Conservation (phyloP, 2,888 invertebrate species). For the Helicoverpa assulta region DNA sequence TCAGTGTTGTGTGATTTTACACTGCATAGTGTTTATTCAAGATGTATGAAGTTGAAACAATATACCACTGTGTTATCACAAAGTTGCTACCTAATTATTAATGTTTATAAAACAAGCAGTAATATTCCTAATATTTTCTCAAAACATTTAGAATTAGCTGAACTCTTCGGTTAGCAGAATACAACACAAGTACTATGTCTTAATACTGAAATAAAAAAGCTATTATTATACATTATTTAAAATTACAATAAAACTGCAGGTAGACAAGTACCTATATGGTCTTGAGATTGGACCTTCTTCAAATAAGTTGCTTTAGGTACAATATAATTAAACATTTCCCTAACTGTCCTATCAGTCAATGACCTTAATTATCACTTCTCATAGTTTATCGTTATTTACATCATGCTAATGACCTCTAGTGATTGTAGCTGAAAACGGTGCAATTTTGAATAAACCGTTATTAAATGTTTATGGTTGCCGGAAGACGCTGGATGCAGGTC, state of each 20-base stretch:
- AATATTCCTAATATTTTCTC: background rate
- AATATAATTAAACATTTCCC: background rate
- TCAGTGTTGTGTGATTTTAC: background rate
- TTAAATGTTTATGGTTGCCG: background rate
- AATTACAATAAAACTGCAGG: too few species aligned
- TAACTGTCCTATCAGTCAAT: constrained; percentile 19
- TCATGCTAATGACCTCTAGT: constrained; percentile 18
- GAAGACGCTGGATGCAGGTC: too few species aligned
- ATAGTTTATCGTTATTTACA: constrained; percentile 26
- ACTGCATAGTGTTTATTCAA: background rate
- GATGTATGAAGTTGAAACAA: background rate
- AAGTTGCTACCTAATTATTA: background rate
- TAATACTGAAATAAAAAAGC: background rate
- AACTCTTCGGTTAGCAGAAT: background rate
- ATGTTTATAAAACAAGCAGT: constrained; percentile 15
- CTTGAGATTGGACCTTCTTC: too few species aligned
- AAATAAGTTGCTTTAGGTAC: too few species aligned
- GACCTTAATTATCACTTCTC: constrained; percentile 28
- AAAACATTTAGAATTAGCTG: constrained; percentile 4
- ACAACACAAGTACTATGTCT: background rate
- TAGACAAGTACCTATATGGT: too few species aligned
- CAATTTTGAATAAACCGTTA: background rate
- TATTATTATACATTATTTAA: background rate
- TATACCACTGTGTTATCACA: background rate
- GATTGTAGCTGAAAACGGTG: constrained; percentile 6